Percentiles rank a stretch among this genome's conserved stretches.
phyloP scores from a whole-genome alignment of 1,140 invertebrate species.

The Heterodera carotae region DNA sequence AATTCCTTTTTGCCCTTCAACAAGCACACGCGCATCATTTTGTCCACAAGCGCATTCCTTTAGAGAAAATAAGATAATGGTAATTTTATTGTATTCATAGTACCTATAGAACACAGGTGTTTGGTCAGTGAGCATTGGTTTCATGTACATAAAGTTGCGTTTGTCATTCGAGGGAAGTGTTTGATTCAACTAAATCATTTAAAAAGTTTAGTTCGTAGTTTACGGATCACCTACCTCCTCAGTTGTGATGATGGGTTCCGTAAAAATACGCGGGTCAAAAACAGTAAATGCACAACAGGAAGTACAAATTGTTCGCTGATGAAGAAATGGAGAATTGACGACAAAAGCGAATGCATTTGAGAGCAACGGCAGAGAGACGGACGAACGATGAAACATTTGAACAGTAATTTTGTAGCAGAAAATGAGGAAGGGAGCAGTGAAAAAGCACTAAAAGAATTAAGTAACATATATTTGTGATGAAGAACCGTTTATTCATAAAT shows the following conservation, averaged over 20 bases:
- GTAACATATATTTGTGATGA: too few relatives aligned
- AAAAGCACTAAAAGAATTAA: too few relatives aligned
- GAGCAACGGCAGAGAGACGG: background rate
- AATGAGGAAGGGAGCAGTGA: too few relatives aligned
- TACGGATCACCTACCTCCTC: slow-evolving; percentile 18
- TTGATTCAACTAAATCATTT: slow-evolving; percentile 52
- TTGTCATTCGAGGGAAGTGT: slow-evolving; percentile 49
- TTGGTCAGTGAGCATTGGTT: slow-evolving; percentile 55
- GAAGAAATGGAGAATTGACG: background rate
- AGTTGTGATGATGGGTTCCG: slow-evolving; percentile 24
- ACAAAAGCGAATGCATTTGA: background rate
- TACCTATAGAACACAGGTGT: slow-evolving; percentile 57
- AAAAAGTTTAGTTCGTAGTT: background rate
- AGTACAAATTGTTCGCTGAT: background rate
- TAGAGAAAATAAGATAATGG: slow-evolving; percentile 38
- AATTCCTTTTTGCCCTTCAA: slow-evolving; percentile 57
- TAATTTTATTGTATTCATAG: background rate
- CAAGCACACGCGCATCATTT: slow-evolving; percentile 59
- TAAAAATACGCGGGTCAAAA: background rate
- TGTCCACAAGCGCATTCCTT: slow-evolving; percentile 59
- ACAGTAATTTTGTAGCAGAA: too few relatives aligned
- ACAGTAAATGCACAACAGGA: background rate
- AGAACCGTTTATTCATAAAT: too few relatives aligned
- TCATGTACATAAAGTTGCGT: slow-evolving; percentile 54
- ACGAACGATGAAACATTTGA: background rate